These are phyloP conservation scores for Ia io DNA, from an alignment of 2,113 vertebrate genomes.

Conservation along the genomic window DNA sequence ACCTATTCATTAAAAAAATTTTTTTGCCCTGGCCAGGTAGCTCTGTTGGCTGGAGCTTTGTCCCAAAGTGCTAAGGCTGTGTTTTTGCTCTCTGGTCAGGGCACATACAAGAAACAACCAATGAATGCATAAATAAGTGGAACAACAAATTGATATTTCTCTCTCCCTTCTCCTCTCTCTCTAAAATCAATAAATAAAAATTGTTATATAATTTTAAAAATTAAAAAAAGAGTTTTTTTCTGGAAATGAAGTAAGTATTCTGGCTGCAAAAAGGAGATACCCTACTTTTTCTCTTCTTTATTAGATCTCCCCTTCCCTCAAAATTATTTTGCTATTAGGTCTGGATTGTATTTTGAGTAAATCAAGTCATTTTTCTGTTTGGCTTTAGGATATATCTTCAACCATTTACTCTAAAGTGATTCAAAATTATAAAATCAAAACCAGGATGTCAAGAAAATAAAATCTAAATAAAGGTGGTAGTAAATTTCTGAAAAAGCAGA, in stretches of 20 bases:
- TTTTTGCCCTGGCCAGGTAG: too few relatives aligned
- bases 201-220: too few relatives aligned
- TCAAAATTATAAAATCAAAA: constrained; percentile 47
- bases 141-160: too few relatives aligned
- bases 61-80: too few relatives aligned
- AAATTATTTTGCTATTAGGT: constrained; percentile 17
- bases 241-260: neutral
- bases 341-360: neutral
- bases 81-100: too few relatives aligned
- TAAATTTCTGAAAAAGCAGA: constrained; percentile 21
- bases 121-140: too few relatives aligned
- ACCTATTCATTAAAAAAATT: neutral
- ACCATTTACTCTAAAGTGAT: neutral
- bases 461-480: neutral
- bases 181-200: too few relatives aligned
- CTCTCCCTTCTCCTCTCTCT: too few relatives aligned
- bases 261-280: neutral
- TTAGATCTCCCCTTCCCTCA: neutral
- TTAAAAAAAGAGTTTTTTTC: neutral
- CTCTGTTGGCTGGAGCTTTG: too few relatives aligned
- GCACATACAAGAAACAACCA: too few relatives aligned
- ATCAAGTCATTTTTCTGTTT: constrained; percentile 4
- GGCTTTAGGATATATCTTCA: neutral
- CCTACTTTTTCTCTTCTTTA: neutral
- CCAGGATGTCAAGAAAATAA: neutral